These are phyloP conservation scores for Myotis findleyi DNA, from an alignment of 2,797 vertebrate species.

Conservation along the genomic window DNA sequence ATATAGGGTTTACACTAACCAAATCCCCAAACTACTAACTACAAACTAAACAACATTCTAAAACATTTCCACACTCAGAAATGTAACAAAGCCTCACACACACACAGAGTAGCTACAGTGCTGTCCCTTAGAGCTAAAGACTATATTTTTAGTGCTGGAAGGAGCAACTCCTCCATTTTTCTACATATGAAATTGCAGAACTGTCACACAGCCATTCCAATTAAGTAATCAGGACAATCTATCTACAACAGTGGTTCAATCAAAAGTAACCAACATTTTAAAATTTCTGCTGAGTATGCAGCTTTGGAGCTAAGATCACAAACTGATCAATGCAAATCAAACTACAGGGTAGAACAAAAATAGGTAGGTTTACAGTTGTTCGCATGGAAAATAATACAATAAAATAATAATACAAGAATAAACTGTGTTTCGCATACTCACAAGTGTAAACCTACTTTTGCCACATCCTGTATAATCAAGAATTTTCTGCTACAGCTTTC, in stretches of 20 bases:
- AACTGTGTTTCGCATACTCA: not conserved
- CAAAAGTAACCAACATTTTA: not conserved
- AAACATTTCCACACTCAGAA: not conserved
- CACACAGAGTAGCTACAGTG: not conserved
- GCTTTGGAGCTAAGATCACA: constrained; percentile 29
- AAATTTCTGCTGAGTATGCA: constrained; percentile 13
- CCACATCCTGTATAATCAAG: not conserved
- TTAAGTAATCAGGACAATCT: not conserved
- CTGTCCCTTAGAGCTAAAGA: not conserved
- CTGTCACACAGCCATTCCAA: not conserved
- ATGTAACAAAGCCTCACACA: not conserved
- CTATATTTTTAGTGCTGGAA: not conserved
- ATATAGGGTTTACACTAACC: not conserved
- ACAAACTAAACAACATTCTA: not conserved
- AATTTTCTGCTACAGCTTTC: constrained; percentile 31
- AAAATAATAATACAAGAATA: not conserved
- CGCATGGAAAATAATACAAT: not conserved
- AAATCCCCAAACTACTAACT: constrained; percentile 24
- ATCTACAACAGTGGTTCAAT: not conserved
- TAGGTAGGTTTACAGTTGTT: not conserved
- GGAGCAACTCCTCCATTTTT: not conserved
- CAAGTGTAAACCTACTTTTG: not conserved
- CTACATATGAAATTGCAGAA: not conserved
- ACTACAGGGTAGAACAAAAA: not conserved
- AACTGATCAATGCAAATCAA: constrained; percentile 41